Evolutionary conservation across 2,888 invertebrate species (phyloP).

Genomic region (Euzetes globulus): DNA sequence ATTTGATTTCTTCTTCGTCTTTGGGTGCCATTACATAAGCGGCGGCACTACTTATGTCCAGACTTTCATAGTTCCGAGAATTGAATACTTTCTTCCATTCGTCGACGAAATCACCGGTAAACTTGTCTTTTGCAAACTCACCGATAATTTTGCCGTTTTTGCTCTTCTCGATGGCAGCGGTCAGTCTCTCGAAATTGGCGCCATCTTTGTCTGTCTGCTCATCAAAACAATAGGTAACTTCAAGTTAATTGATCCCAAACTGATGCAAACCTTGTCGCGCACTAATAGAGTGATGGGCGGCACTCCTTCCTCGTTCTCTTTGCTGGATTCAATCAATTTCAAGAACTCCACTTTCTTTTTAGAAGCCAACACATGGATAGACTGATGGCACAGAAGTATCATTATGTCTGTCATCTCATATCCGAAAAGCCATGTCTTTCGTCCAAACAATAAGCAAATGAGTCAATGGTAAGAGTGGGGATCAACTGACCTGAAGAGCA

Average conservation of each 20-base stretch:
- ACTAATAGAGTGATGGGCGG: conserved; percentile 76
- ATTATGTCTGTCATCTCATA: conserved; percentile 95
- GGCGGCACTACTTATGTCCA: conserved; percentile 74
- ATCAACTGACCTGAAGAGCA: conserved; percentile 68
- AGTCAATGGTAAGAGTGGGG: background rate
- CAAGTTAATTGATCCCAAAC: too few relatives aligned
- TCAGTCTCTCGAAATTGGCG: conserved; percentile 61
- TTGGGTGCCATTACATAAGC: conserved; percentile 86
- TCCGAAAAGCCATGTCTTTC: conserved; percentile 88
- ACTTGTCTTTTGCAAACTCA: conserved; percentile 85
- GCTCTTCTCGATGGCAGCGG: conserved; percentile 74
- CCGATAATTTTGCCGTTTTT: conserved; percentile 82
- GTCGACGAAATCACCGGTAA: conserved; percentile 85
- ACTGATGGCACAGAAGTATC: conserved; percentile 76
- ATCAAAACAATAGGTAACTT: too few relatives aligned
- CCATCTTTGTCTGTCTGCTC: conserved; percentile 83
- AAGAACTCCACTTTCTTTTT: conserved; percentile 97
- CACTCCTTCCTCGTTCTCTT: conserved; percentile 66
- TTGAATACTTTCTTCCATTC: conserved; percentile 75
- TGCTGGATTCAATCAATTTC: conserved; percentile 73
- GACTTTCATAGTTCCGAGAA: conserved; percentile 68
- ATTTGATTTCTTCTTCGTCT: conserved; percentile 82
- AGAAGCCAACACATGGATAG: conserved; percentile 82
- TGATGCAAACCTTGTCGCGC: too few relatives aligned
- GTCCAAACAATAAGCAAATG: conserved; percentile 40